phyloP scores from a whole-genome alignment of 2,113 vertebrate genomes.

The Centropristis striata region DNA sequence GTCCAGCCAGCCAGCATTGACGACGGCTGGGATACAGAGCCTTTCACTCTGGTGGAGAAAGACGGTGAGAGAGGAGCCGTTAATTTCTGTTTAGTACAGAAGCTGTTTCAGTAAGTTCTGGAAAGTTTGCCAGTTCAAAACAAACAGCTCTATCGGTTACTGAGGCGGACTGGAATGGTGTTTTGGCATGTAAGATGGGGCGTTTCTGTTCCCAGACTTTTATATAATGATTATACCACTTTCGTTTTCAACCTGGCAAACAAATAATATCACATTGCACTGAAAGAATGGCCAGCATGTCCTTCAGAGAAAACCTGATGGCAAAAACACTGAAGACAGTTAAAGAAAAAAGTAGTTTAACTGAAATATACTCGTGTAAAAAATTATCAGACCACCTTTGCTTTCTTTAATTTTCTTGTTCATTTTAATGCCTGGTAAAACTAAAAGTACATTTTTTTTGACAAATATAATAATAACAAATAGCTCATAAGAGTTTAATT shows the following conservation, averaged over 20 bases:
- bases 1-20: constrained; percentile 92
- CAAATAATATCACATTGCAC: background rate
- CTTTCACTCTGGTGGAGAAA: constrained; percentile 94
- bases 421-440: too few relatives aligned
- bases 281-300: background rate
- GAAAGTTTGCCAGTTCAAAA: background rate
- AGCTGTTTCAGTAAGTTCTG: background rate
- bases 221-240: background rate
- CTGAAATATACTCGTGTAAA: too few relatives aligned
- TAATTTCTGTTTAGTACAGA: background rate
- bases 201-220: background rate
- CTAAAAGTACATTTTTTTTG: too few relatives aligned
- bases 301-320: background rate
- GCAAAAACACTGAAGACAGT: background rate
- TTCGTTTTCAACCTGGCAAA: background rate
- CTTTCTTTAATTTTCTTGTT: too few relatives aligned
- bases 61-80: constrained; percentile 86
- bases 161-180: background rate
- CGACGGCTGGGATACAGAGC: constrained; percentile 96
- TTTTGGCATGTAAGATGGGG: background rate
- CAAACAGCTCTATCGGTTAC: background rate
- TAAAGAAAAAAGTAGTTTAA: background rate
- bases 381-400: too few relatives aligned
- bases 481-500: too few relatives aligned
- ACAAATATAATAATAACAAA: too few relatives aligned